Evolutionary conservation across 2,113 vertebrate genomes (phyloP).

Genomic region (Casuarius casuarius): DNA sequence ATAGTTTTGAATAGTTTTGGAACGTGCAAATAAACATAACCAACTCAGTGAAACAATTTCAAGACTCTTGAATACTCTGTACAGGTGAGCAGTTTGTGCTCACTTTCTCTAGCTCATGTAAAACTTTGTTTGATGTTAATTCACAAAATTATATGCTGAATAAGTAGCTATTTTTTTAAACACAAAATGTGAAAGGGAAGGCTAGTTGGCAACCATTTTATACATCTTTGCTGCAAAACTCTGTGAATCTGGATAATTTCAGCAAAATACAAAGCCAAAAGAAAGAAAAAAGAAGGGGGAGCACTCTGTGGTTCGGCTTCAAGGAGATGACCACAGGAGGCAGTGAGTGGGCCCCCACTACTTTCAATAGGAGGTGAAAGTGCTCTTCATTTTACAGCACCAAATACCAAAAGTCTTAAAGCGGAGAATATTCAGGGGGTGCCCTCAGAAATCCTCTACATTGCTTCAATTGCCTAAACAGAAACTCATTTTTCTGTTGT

Average conservation of each 20-base stretch:
- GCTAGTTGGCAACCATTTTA: neutral
- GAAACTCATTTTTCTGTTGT: neutral
- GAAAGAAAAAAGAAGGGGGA: neutral
- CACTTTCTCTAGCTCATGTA: neutral
- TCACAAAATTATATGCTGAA: neutral
- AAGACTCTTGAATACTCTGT: neutral
- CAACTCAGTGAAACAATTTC: neutral
- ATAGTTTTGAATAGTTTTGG: neutral
- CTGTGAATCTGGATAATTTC: neutral
- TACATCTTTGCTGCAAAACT: neutral
- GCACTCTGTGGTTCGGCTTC: neutral
- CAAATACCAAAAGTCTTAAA: neutral
- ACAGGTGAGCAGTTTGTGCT: neutral
- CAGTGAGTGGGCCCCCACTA: neutral
- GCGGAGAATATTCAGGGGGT: neutral
- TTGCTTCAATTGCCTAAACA: neutral
- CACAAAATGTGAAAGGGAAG: neutral
- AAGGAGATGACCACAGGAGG: accelerated
- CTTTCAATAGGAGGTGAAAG: neutral
- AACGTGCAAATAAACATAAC: neutral
- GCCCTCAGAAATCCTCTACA: neutral
- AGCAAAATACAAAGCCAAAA: neutral
- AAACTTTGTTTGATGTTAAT: neutral
- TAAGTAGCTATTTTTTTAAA: neutral
- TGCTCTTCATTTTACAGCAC: neutral